A percentile compares a stretch with the other conserved stretches of the same genome.
phyloP scores from a whole-genome alignment of 2,113 vertebrate genomes.

The Sporophila hypoxantha region DNA sequence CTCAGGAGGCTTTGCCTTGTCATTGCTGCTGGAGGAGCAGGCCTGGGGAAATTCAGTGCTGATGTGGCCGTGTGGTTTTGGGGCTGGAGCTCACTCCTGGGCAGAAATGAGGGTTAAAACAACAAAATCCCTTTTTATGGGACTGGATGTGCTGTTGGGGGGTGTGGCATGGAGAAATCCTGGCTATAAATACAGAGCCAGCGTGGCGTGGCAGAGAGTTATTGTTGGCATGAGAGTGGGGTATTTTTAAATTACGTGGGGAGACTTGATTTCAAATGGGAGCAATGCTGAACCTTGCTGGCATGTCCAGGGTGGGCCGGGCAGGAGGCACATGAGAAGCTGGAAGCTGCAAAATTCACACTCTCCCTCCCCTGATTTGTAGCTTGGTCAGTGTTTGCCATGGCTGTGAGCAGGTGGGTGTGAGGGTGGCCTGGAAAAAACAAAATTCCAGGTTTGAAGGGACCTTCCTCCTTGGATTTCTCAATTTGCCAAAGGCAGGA shows the following conservation, averaged over 20 bases:
- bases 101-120: background rate
- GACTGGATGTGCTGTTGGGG: background rate
- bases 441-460: accelerated
- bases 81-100: background rate
- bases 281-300: background rate
- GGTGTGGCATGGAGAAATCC: background rate
- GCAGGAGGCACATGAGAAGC: background rate
- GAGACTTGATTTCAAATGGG: background rate
- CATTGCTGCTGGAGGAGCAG: background rate
- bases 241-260: background rate
- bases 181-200: background rate
- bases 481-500: background rate
- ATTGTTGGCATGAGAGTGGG: background rate
- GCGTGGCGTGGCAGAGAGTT: background rate
- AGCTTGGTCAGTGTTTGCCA: background rate
- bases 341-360: background rate
- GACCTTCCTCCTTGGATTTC: background rate
- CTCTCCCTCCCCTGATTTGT: background rate
- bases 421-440: background rate
- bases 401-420: background rate
- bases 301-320: background rate
- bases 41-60: background rate
- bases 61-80: background rate
- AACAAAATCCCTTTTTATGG: background rate
- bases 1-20: background rate